Evolutionary conservation across 2,888 invertebrate genomes (phyloP).

Genomic region (Cheilosia impressa): DNA sequence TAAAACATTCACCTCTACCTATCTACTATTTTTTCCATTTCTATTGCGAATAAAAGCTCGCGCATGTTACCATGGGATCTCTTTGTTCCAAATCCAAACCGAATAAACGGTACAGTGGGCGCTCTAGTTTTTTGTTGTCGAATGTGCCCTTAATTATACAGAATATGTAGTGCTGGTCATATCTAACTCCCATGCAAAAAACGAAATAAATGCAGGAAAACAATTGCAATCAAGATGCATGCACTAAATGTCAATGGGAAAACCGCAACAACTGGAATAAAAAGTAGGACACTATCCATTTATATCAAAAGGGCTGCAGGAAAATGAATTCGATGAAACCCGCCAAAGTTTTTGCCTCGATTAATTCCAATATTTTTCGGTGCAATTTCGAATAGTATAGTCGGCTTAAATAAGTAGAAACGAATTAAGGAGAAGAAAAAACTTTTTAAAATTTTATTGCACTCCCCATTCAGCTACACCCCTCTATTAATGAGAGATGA

Average conservation of each 20-base stretch:
- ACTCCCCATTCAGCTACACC: background rate
- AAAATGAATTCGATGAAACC: too few relatives aligned
- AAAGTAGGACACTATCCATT: too few relatives aligned
- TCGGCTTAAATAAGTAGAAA: too few relatives aligned
- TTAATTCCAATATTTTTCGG: too few relatives aligned
- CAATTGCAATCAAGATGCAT: too few relatives aligned
- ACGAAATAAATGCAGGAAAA: too few relatives aligned
- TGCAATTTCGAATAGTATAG: too few relatives aligned
- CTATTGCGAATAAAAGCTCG: slow-evolving; percentile 14
- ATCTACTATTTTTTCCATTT: background rate
- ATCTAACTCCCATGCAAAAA: background rate
- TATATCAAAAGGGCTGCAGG: too few relatives aligned
- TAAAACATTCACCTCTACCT: background rate
- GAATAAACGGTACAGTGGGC: slow-evolving; percentile 31
- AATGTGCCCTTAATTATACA: slow-evolving; percentile 19
- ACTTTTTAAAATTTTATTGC: slow-evolving; percentile 8
- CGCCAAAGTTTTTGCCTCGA: too few relatives aligned
- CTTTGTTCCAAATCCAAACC: slow-evolving; percentile 53
- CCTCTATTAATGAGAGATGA: slow-evolving; percentile 26
- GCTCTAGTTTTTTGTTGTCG: slow-evolving; percentile 3
- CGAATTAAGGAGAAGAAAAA: background rate
- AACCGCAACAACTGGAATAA: too few relatives aligned
- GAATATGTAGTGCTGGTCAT: background rate
- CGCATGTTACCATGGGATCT: slow-evolving; percentile 63
- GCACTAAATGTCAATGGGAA: too few relatives aligned